These are phyloP conservation scores for Pelobates cultripes DNA, from an alignment of 2,797 vertebrate genomes.

Conservation along the genomic window DNA sequence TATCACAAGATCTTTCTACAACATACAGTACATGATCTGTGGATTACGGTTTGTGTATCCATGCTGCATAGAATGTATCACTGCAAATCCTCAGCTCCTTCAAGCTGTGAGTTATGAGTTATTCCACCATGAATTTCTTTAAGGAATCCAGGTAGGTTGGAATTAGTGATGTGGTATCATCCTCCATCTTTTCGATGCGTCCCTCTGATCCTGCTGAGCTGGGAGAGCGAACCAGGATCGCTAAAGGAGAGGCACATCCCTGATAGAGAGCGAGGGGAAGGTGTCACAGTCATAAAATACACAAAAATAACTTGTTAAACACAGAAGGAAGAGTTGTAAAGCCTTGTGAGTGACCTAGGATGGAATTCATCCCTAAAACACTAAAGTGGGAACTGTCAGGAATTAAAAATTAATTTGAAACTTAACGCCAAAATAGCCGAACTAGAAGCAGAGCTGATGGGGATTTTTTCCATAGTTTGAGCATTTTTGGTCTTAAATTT, in stretches of 20 bases:
- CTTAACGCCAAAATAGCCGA: too few relatives aligned
- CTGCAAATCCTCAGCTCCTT: too few relatives aligned
- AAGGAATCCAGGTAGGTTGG: constrained; percentile 81
- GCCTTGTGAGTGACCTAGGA: background rate
- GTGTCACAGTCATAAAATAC: background rate
- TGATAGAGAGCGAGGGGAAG: background rate
- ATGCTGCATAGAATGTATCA: too few relatives aligned
- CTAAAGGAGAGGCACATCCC: constrained; percentile 68
- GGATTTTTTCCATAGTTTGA: too few relatives aligned
- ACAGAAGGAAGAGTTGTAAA: background rate
- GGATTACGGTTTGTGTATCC: too few relatives aligned
- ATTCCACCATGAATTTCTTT: constrained; percentile 81
- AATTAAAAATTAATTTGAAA: too few relatives aligned
- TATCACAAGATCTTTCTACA: too few relatives aligned
- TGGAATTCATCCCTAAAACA: too few relatives aligned
- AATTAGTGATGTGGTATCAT: constrained; percentile 78
- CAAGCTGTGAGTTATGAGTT: background rate
- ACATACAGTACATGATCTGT: too few relatives aligned
- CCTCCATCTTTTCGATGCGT: constrained; percentile 77
- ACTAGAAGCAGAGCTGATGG: too few relatives aligned
- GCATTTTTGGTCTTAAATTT: too few relatives aligned
- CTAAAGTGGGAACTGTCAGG: too few relatives aligned
- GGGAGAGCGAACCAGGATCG: constrained; percentile 71
- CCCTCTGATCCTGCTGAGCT: constrained; percentile 80
- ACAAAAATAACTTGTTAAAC: background rate